phyloP scores from a whole-genome alignment of 2,113 vertebrate species.

The Urocolius indicus region DNA sequence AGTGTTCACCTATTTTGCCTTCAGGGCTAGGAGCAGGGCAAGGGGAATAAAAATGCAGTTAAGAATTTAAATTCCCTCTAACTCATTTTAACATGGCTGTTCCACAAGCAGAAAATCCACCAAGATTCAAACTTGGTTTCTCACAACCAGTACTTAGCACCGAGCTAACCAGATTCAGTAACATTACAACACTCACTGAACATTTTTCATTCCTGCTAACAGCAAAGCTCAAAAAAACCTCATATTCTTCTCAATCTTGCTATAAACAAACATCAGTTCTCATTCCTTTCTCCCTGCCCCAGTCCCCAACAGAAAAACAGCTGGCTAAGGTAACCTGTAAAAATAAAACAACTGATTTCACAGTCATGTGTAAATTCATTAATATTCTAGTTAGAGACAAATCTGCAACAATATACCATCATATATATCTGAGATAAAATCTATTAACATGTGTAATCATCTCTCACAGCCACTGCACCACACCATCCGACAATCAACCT shows the following conservation, averaged over 20 bases:
- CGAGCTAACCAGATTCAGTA: neutral
- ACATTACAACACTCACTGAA: rapidly evolving
- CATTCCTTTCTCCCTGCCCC: neutral
- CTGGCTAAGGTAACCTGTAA: neutral
- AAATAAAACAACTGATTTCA: neutral
- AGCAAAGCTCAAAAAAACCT: neutral
- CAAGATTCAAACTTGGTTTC: neutral
- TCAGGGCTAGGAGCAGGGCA: neutral
- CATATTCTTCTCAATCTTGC: neutral
- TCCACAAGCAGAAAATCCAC: neutral
- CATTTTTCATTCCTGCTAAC: neutral
- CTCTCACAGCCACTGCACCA: neutral
- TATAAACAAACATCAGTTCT: neutral
- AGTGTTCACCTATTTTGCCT: neutral
- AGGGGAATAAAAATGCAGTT: neutral
- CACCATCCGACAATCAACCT: neutral
- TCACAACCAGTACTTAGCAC: neutral
- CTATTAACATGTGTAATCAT: neutral
- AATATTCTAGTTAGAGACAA: neutral
- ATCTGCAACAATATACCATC: neutral
- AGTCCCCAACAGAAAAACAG: neutral
- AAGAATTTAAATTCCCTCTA: neutral
- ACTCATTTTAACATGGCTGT: neutral
- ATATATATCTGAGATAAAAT: neutral
- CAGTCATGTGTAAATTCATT: neutral